Evolutionary conservation across 1,140 invertebrate genomes (phyloP), one percentile per base, ranked within the genome.

Genomic region (Stegodyphus mimosarum): DNA sequence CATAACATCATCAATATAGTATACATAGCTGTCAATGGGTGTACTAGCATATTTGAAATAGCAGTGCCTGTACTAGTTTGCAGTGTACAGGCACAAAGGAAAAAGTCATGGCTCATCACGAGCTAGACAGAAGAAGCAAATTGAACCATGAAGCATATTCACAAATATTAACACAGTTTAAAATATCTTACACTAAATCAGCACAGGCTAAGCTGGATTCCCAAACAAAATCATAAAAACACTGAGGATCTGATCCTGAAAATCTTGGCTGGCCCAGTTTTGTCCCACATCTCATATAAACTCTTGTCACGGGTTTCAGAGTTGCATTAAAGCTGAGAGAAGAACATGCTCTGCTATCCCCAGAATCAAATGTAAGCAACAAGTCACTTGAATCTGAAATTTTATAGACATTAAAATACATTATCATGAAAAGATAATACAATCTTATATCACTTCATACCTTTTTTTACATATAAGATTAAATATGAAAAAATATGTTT

Each of bases 211-310:
- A 69, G 74, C 87, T 87, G 7, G 90, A 90, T 50, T 89, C 87
- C 90, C 90, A 91, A 17, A 87, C 70, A 86, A 91, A 91, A 7
- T 89, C 77, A 87, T 89, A 90, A 64, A 86, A 83, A 88, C 90
- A 91, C 70, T 88, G 77, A 48, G 79, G 70, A 13, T 66, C 64
- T n/a, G 81, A 73, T 13, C 83, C 76, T 55, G 63, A 71, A 15
- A 74, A 77, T 33, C 55, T 79, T 11, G 86, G 78, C 2, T 66
- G n/a, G 10, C 87, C 86, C 5, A 74, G 55, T 5, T 71, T 17
- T 7, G 17, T 72, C 0, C 80, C 79, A 76, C 87, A 88, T 11
- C 49, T n/a, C 80, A 83, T 83, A 17, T 75, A 83, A 10, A 83
- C 9, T 49, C 80, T 74, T 7, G 80, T 75, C 5, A 49, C 63